A percentile compares a stretch with the other conserved stretches of the same genome.
Evolutionary conservation across 2,113 vertebrate species (phyloP).

Genomic region (Tympanuchus pallidicinctus): DNA sequence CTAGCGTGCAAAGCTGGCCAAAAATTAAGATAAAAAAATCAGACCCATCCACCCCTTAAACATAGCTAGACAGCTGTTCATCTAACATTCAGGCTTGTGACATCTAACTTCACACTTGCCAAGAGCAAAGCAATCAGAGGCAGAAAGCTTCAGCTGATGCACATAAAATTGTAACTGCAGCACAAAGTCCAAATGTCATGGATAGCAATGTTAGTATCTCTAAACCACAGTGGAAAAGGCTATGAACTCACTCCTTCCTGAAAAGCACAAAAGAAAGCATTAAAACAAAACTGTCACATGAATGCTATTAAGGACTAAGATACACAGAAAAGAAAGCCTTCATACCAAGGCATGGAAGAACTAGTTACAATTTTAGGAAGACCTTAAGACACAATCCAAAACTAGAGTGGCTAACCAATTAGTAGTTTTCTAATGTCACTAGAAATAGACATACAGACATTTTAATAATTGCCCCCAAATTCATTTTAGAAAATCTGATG

Average conservation of each 20-base stretch:
- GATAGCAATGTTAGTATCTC: accelerated
- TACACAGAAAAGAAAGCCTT: not conserved
- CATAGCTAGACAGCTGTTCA: not conserved
- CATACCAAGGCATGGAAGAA: not conserved
- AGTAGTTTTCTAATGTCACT: not conserved
- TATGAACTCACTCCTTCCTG: not conserved
- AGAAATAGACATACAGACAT: not conserved
- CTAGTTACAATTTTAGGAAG: not conserved
- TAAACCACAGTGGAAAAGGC: not conserved
- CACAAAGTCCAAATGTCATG: not conserved
- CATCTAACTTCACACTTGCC: not conserved
- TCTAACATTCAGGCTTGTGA: not conserved
- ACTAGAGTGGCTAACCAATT: not conserved
- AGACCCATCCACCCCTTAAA: not conserved
- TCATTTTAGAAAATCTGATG: accelerated
- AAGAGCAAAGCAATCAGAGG: not conserved
- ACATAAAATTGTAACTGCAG: not conserved
- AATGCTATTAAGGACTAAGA: not conserved
- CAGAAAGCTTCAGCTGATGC: not conserved
- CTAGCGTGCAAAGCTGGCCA: not conserved
- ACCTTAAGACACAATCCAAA: not conserved
- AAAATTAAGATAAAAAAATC: not conserved
- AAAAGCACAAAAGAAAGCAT: not conserved
- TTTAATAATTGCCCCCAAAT: not conserved
- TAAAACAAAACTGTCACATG: not conserved